Percentiles rank a stretch among this genome's conserved stretches.
phyloP scores from a whole-genome alignment of 1,140 invertebrate genomes.

The Drosophila sechellia region DNA sequence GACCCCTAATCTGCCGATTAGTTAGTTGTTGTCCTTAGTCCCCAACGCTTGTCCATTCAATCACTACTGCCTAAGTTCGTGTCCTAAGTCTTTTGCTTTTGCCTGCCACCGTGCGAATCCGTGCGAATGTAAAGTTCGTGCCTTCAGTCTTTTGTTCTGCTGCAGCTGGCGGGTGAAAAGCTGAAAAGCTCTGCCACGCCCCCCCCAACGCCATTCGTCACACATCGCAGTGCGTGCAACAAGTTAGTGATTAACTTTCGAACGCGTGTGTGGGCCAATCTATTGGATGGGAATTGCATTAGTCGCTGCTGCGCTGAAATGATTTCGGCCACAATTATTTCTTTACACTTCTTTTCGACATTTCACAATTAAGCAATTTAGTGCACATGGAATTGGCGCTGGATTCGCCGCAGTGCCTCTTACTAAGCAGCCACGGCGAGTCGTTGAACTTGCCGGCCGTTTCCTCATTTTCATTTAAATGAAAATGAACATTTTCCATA shows the following conservation, averaged over 20 bases:
- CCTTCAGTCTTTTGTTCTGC: conserved; percentile 48
- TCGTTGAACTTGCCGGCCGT: conserved; percentile 74
- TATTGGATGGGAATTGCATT: conserved; percentile 35
- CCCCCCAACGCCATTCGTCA: not conserved
- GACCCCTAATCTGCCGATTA: not conserved
- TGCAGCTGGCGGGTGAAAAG: not conserved
- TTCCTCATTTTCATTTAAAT: conserved; percentile 78
- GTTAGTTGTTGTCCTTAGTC: not conserved
- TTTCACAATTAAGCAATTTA: conserved; percentile 76
- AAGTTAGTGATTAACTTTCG: conserved; percentile 20
- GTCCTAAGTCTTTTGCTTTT: conserved; percentile 15
- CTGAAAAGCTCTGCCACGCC: conserved; percentile 10
- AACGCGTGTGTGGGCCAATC: conserved; percentile 33
- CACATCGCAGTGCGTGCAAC: conserved; percentile 23
- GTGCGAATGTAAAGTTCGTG: too few species aligned
- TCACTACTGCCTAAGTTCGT: conserved; percentile 5
- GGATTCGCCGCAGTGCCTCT: conserved; percentile 25
- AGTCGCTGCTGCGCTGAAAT: conserved; percentile 54
- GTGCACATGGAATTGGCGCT: conserved; percentile 32
- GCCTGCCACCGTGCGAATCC: not conserved
- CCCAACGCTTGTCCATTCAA: not conserved
- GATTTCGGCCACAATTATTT: conserved; percentile 72
- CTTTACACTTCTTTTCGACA: conserved; percentile 63
- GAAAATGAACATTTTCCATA: conserved; percentile 64
- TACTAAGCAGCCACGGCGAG: conserved; percentile 30